Base-by-base conservation (phyloP, 1,140 invertebrate genomes). In the Carposina sasakii region DNA sequence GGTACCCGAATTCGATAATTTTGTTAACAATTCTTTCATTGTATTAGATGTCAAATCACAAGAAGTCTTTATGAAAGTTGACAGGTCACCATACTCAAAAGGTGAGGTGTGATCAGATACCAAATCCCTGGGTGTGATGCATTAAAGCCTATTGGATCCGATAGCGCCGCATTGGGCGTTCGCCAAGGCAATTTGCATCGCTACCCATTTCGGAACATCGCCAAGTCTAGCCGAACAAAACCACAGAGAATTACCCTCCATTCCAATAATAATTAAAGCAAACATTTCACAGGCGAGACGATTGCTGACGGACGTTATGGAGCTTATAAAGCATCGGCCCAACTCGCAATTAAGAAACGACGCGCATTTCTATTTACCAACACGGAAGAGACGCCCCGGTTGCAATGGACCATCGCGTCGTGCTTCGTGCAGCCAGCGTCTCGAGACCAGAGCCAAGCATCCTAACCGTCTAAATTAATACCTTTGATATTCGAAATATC, bases 211-310 rank as follows among this genome's bases (percentile, higher is more conserved):
- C 77, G 81, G 81, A 84, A 81, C 81, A 78, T 76, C 76, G 81
- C 81, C 81, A 84, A 84, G 79, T 84, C 79, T 84, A 84, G 77
- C 74, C 77, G 75, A 84, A 84, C 79, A 81, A 84, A 84, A 84
- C 79, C 77, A 84, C 76, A 60, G 66, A 76, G 79, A 84, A 81
- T 81, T 78, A 84, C 78, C 73, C 76, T 76, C 77, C 73, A 84
- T 84, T 84, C 79, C 79, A 84, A 81, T 84, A 84, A 84, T 84
- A 84, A 84, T 84, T 84, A 81, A 84, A 78, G 77, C 81, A 81
- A 77, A 84, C 76, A 83, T 83, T 81, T 81, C 76, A 57, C 71
- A 75, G 70, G 52, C 69, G 72, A 74, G 76, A 78, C 76, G 60
- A 57, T 60, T 67, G 66, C 69, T 67, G 73, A 72, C 75, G 51